Conservation (phyloP, 2,797 vertebrate genomes). For the Zenarchopterus dispar region DNA sequence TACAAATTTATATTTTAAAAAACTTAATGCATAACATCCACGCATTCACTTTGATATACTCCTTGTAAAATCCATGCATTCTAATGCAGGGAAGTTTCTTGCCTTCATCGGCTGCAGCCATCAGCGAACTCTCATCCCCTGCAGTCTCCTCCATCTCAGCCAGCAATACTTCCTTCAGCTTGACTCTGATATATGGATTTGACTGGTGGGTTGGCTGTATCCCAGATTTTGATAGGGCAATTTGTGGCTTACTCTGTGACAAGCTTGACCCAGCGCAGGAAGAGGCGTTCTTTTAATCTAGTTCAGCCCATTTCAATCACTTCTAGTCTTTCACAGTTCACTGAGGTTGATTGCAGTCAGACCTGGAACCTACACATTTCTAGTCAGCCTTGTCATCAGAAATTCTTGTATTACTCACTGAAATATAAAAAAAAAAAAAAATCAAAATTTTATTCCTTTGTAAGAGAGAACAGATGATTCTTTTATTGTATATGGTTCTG, state of each 20-base stretch:
- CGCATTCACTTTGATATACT: conserved; percentile 10
- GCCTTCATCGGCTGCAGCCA: background rate
- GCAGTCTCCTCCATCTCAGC: conserved; percentile 12
- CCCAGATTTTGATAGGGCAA: conserved; percentile 23
- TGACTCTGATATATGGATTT: conserved; percentile 45
- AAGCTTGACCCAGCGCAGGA: conserved; percentile 6
- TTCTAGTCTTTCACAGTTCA: background rate
- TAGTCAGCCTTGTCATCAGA: conserved; percentile 8
- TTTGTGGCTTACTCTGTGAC: conserved; percentile 28
- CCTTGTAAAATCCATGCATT: conserved; percentile 22
- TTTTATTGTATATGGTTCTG: too few relatives aligned
- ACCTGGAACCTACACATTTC: conserved; percentile 7
- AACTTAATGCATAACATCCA: conserved; percentile 47
- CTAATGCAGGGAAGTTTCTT: conserved; percentile 5
- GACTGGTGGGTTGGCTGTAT: conserved; percentile 25
- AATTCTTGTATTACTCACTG: background rate
- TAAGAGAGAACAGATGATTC: too few relatives aligned
- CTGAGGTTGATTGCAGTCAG: background rate
- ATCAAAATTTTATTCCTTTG: too few relatives aligned
- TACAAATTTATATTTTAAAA: conserved; percentile 68
- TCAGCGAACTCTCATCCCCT: background rate
- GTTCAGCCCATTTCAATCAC: conserved; percentile 9
- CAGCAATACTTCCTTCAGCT: conserved; percentile 17
- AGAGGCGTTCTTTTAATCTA: conserved; percentile 19
- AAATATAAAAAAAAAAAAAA: too few relatives aligned